phyloP scores from a whole-genome alignment of 1,140 invertebrate species.

The Atta colombica region DNA sequence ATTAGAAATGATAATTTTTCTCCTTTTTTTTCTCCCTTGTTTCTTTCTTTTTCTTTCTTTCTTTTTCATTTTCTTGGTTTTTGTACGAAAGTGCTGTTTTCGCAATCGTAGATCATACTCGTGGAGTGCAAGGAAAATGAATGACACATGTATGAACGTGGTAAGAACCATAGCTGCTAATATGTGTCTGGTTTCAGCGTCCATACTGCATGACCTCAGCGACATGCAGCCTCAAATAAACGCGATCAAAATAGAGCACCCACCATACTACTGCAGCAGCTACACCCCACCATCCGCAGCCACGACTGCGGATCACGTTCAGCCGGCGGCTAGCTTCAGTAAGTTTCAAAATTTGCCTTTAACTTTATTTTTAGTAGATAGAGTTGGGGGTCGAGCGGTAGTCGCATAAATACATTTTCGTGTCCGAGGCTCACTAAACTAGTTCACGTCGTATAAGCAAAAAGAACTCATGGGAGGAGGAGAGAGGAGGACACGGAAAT shows the following conservation, averaged over 20 bases:
- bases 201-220: conserved; percentile 96
- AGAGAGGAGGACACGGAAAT: neutral
- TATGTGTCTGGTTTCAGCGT: conserved; percentile 91
- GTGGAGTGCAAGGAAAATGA: conserved; percentile 58
- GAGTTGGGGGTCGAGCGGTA: conserved; percentile 58
- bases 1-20: neutral
- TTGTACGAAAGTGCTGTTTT: conserved; percentile 63
- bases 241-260: conserved; percentile 96
- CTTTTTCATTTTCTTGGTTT: neutral
- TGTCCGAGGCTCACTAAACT: conserved; percentile 51
- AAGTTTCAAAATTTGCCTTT: conserved; percentile 82
- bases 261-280: conserved; percentile 96
- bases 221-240: conserved; percentile 92
- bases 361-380: conserved; percentile 74
- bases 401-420: conserved; percentile 13
- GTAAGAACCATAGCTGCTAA: conserved; percentile 79
- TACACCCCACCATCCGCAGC: conserved; percentile 92
- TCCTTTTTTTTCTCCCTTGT: neutral
- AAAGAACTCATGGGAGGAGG: neutral
- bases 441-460: conserved; percentile 47
- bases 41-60: neutral
- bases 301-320: conserved; percentile 84
- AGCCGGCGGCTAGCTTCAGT: conserved; percentile 86
- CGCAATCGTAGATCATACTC: conserved; percentile 22
- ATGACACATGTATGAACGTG: conserved; percentile 74